Evolutionary conservation across 2,113 vertebrate genomes (phyloP).

Genomic region (Orthonyx spaldingii): DNA sequence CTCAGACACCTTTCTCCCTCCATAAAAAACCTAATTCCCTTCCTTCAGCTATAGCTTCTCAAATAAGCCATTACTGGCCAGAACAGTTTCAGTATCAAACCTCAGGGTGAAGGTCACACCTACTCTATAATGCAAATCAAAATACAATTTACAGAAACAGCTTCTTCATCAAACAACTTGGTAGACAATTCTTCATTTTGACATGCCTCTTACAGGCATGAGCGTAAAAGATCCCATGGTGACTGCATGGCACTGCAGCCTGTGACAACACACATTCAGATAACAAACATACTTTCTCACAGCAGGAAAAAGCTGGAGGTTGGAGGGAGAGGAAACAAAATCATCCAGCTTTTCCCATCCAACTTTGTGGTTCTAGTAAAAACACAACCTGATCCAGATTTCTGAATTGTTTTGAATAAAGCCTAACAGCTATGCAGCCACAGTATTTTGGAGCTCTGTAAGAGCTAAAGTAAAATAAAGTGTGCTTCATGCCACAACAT

Average conservation of each 20-base stretch:
- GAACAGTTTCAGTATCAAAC: neutral
- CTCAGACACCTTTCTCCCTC: neutral
- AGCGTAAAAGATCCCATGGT: accelerated
- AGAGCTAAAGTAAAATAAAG: neutral
- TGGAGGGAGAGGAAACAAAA: neutral
- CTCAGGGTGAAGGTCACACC: neutral
- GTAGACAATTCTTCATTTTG: neutral
- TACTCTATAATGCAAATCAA: neutral
- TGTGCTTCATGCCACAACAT: neutral
- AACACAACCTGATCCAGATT: neutral
- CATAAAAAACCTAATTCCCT: neutral
- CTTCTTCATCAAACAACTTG: neutral
- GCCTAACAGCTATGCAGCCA: neutral
- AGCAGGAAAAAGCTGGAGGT: neutral
- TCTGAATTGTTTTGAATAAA: neutral
- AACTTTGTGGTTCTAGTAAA: neutral
- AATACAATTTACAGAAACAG: neutral
- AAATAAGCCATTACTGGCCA: neutral
- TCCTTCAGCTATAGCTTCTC: neutral
- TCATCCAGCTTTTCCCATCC: neutral
- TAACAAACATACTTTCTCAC: neutral
- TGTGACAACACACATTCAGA: neutral
- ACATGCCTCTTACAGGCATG: neutral
- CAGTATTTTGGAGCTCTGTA: neutral
- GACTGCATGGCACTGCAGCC: neutral